Percentiles rank a stretch among this genome's conserved stretches.
phyloP scores from a whole-genome alignment of 2,797 vertebrate species.

The Chelmon rostratus region DNA sequence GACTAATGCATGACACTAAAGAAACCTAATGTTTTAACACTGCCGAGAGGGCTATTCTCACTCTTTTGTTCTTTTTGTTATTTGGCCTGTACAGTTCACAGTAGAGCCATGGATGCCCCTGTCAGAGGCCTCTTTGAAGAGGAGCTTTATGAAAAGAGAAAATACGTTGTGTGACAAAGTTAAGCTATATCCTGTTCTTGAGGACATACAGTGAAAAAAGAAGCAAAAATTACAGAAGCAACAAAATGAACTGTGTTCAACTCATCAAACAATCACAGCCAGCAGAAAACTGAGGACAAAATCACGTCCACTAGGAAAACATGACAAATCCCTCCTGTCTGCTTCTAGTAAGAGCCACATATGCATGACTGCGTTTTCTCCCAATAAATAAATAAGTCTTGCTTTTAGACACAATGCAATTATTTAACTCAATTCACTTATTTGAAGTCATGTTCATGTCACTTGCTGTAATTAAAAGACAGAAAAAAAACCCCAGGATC shows the following conservation, averaged over 20 bases:
- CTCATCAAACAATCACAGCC: neutral
- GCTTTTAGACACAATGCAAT: too few relatives aligned
- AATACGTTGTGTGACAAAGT: neutral
- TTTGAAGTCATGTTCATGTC: neutral
- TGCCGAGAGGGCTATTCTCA: conserved; percentile 12
- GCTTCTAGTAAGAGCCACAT: neutral
- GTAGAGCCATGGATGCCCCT: neutral
- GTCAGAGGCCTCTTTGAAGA: conserved; percentile 17
- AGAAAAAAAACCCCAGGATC: neutral
- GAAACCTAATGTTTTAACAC: conserved; percentile 46
- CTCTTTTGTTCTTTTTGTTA: conserved; percentile 12
- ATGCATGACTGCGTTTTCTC: too few relatives aligned
- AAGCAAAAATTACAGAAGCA: conserved; percentile 9
- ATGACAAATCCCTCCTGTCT: neutral
- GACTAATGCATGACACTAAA: conserved; percentile 54
- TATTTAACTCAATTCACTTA: neutral
- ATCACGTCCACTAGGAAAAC: neutral
- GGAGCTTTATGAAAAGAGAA: neutral
- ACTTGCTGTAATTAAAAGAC: neutral
- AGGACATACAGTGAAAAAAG: neutral
- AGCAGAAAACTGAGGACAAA: neutral
- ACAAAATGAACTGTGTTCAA: neutral
- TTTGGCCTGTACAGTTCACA: conserved; percentile 11
- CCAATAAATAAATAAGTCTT: neutral
- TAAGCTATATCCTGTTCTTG: conserved; percentile 21